Evolutionary conservation across 2,797 vertebrate species (phyloP).

Genomic region (Chaenodraco wilsoni): DNA sequence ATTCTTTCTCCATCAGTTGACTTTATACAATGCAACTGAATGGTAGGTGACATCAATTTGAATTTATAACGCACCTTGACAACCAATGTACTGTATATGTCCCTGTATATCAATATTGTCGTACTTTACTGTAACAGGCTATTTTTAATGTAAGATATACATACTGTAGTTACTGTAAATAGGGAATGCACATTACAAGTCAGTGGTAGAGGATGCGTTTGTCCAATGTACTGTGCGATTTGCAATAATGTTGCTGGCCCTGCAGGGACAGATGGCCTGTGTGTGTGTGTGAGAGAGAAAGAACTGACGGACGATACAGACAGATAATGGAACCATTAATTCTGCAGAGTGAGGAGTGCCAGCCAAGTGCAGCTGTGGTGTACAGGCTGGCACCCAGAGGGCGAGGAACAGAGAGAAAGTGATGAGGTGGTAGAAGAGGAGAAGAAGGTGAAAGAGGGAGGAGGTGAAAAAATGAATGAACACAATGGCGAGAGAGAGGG

Average conservation of each 20-base stretch:
- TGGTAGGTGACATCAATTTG: background rate
- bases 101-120: background rate
- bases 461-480: background rate
- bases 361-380: conserved; percentile 75
- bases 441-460: conserved; percentile 14
- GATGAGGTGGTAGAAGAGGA: conserved; percentile 28
- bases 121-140: background rate
- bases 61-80: background rate
- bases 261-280: conserved; percentile 50
- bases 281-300: conserved; percentile 36
- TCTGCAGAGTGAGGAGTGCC: conserved; percentile 73
- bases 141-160: background rate
- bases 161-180: background rate
- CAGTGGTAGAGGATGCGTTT: no score
- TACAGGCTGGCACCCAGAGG: conserved; percentile 68
- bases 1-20: background rate
- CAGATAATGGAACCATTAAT: conserved; percentile 79
- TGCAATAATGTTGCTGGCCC: conserved; percentile 11
- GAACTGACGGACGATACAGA: conserved; percentile 53
- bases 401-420: conserved; percentile 22
- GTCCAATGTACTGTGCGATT: background rate
- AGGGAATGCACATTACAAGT: background rate
- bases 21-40: background rate
- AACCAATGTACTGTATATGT: background rate
- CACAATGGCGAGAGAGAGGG: background rate